Evolutionary conservation across 2,888 invertebrate genomes (phyloP).

Genomic region (Phaonia tiefii): DNA sequence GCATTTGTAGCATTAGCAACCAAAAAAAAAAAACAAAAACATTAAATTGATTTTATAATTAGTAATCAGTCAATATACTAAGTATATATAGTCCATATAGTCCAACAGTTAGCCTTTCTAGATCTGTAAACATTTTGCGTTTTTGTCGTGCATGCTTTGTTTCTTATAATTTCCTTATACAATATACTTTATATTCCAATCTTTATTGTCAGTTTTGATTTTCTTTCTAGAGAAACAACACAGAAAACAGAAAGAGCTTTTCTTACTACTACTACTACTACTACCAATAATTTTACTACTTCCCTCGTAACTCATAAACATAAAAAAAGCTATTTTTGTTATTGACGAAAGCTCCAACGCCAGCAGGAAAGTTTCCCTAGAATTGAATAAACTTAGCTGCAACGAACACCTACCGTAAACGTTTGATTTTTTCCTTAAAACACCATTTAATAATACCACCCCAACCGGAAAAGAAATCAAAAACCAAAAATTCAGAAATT

Average conservation of each 20-base stretch:
- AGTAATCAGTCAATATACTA: constrained; percentile 26
- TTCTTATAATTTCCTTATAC: neutral
- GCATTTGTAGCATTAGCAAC: constrained; percentile 38
- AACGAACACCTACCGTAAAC: neutral
- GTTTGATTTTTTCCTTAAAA: neutral
- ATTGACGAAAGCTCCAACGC: constrained; percentile 39
- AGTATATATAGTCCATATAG: constrained; percentile 31
- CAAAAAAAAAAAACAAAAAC: constrained; percentile 24
- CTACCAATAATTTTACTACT: constrained; percentile 7
- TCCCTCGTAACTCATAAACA: neutral
- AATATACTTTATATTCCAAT: neutral
- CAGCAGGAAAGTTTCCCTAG: constrained; percentile 41
- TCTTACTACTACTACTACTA: constrained; percentile 9
- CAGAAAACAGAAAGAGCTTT: constrained; percentile 30
- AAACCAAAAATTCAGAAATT: neutral
- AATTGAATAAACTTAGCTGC: neutral
- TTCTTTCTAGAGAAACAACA: constrained; percentile 23
- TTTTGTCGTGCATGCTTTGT: neutral
- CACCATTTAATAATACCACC: neutral
- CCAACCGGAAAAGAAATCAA: neutral
- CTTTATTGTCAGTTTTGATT: constrained; percentile 16
- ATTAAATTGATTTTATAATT: constrained; percentile 45
- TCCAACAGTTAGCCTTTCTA: neutral
- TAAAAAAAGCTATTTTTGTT: constrained; percentile 28
- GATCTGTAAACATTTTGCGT: neutral